phyloP scores from a whole-genome alignment of 37 sponge, comb jelly and placozoan species.

The Dysidea cf. avara region DNA sequence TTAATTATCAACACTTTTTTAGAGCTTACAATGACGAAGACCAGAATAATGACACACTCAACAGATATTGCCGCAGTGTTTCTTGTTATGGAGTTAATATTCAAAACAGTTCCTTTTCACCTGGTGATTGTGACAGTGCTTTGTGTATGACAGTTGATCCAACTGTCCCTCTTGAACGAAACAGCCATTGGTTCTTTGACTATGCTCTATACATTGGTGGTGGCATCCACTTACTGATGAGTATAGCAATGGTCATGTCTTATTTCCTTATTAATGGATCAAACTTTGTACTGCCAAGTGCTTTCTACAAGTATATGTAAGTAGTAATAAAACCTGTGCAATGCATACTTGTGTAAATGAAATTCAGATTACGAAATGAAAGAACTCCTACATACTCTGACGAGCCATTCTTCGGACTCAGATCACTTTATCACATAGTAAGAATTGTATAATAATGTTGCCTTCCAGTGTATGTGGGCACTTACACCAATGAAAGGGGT shows the following conservation, averaged over 20 bases:
- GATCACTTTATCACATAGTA: slow-evolving; percentile 35
- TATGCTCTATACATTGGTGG: slow-evolving; percentile 42
- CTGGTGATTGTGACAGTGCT: neutral
- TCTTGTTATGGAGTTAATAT: neutral
- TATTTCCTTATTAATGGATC: slow-evolving; percentile 62
- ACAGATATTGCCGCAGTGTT: neutral
- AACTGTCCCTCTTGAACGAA: neutral
- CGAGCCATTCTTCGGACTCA: slow-evolving; percentile 30
- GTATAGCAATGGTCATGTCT: slow-evolving; percentile 47
- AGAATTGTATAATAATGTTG: neutral
- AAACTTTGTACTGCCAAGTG: slow-evolving; percentile 48
- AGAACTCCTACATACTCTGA: slow-evolving; percentile 24
- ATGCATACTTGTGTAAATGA: neutral
- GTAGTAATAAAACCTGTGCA: neutral
- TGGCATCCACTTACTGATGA: slow-evolving; percentile 49
- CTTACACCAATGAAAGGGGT: neutral
- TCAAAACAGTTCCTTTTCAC: neutral
- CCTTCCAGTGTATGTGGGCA: neutral
- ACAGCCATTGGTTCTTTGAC: neutral
- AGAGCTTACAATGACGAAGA: too few relatives aligned
- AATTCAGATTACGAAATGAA: neutral
- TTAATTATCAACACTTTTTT: too few relatives aligned
- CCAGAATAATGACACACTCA: too few relatives aligned
- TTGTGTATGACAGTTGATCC: neutral
- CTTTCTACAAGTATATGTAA: slow-evolving; percentile 14